Evolutionary conservation across 2,888 invertebrate species (phyloP).

Genomic region (Lasioglossum marginatum): DNA sequence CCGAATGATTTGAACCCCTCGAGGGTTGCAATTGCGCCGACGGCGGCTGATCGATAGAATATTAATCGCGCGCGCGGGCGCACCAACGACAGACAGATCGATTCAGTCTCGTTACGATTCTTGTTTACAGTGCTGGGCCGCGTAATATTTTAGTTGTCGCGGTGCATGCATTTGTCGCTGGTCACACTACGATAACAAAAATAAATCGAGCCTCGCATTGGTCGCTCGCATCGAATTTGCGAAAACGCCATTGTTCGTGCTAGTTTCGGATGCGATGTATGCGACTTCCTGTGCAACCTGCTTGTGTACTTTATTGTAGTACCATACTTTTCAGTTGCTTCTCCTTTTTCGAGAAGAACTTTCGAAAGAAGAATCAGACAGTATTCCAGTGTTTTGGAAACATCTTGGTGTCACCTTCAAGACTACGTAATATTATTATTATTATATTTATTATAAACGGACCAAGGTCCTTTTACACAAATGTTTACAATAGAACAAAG

Average conservation of each 20-base stretch:
- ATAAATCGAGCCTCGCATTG: neutral
- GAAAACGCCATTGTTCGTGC: neutral
- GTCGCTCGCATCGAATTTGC: neutral
- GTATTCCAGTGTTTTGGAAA: no score
- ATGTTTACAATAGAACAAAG: no score
- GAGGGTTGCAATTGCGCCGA: neutral
- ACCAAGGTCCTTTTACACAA: no score
- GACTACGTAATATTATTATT: no score
- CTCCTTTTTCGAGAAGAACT: neutral
- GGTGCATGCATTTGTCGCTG: neutral
- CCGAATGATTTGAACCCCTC: conserved; percentile 1
- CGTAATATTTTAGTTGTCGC: conserved; percentile 2
- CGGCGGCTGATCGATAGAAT: neutral
- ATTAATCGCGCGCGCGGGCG: neutral
- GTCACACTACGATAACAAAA: neutral
- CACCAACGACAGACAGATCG: neutral
- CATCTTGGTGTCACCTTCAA: no score
- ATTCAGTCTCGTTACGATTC: neutral
- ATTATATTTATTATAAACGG: no score
- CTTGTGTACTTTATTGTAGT: neutral
- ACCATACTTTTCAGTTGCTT: neutral
- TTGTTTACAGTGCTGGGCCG: neutral
- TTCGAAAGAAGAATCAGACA: no score
- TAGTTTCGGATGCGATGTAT: neutral
- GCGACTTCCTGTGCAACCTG: no score